A percentile compares a stretch with the other conserved stretches of the same genome.
Conservation (phyloP, 2,113 vertebrate genomes). For the Notothenia rossii region DNA sequence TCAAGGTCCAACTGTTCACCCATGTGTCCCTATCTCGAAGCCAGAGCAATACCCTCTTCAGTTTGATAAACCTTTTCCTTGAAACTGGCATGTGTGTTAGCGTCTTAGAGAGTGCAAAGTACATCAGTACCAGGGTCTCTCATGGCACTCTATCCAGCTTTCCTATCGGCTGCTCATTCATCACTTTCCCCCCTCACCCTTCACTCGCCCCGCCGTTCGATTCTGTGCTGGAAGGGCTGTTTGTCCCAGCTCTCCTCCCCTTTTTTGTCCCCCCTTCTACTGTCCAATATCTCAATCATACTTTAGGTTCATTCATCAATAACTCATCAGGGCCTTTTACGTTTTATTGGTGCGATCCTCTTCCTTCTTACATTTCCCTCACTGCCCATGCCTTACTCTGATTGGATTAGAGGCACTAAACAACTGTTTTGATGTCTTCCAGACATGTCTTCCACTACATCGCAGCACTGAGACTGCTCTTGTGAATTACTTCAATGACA, state of each 20-base stretch:
- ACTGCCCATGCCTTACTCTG: background rate
- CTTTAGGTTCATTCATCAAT: background rate
- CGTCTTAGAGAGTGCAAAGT: slow-evolving; percentile 5
- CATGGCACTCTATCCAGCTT: slow-evolving; percentile 32
- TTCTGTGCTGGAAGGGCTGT: slow-evolving; percentile 23
- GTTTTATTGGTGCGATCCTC: background rate
- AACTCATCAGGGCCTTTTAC: background rate
- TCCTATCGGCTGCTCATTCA: slow-evolving; percentile 44
- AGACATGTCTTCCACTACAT: too few species aligned
- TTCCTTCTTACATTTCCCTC: background rate
- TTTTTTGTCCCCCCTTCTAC: background rate
- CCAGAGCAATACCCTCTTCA: background rate
- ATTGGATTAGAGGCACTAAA: too few species aligned
- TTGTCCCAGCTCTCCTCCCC: background rate
- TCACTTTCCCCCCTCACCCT: slow-evolving; percentile 14
- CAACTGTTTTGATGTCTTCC: too few species aligned
- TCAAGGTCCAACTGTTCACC: background rate
- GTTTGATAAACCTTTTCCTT: slow-evolving; percentile 29
- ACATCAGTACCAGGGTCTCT: slow-evolving; percentile 53
- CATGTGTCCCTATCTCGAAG: background rate
- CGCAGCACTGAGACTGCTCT: too few species aligned
- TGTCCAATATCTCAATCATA: background rate
- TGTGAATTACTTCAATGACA: too few species aligned
- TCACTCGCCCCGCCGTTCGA: slow-evolving; percentile 9
- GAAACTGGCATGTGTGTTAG: slow-evolving; percentile 24